Evolutionary conservation across 2,797 vertebrate species (phyloP).

Genomic region (Aotus griseimembra): DNA sequence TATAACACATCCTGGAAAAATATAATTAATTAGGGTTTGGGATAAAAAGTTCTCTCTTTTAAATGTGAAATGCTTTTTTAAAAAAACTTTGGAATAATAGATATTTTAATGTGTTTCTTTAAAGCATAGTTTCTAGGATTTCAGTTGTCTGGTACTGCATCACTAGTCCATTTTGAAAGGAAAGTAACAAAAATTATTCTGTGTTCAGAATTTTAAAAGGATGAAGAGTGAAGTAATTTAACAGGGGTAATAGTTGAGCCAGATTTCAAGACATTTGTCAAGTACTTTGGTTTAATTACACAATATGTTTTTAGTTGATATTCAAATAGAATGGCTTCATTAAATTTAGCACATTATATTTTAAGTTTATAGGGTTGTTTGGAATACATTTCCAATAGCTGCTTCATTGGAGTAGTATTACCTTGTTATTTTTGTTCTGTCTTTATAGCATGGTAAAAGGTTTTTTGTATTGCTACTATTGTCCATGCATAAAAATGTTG

Average conservation of each 20-base stretch:
- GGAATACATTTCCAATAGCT: constrained; percentile 58
- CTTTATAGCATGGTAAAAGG: constrained; percentile 65
- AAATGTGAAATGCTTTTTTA: constrained; percentile 41
- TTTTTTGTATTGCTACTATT: constrained; percentile 58
- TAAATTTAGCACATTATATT: constrained; percentile 68
- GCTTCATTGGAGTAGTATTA: constrained; percentile 44
- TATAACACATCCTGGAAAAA: constrained; percentile 26
- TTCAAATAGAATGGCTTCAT: constrained; percentile 32
- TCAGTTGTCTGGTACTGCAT: constrained; percentile 47
- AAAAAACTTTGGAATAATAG: constrained; percentile 33
- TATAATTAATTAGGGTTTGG: constrained; percentile 9
- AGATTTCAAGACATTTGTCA: constrained; percentile 68
- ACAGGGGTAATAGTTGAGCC: constrained; percentile 39
- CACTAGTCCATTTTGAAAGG: constrained; percentile 36
- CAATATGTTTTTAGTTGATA: constrained; percentile 52
- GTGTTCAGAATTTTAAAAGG: constrained; percentile 52
- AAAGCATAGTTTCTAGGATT: constrained; percentile 45
- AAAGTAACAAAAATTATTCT: constrained; percentile 58
- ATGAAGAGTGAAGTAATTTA: constrained; percentile 56
- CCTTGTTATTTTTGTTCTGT: constrained; percentile 70
- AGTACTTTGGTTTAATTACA: constrained; percentile 56
- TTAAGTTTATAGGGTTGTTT: constrained; percentile 71
- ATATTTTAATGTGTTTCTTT: constrained; percentile 61
- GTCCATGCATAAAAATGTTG: constrained; percentile 48
- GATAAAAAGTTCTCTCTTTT: constrained; percentile 40